phyloP scores from a whole-genome alignment of 1,140 invertebrate species.

The Drosophila leontia region DNA sequence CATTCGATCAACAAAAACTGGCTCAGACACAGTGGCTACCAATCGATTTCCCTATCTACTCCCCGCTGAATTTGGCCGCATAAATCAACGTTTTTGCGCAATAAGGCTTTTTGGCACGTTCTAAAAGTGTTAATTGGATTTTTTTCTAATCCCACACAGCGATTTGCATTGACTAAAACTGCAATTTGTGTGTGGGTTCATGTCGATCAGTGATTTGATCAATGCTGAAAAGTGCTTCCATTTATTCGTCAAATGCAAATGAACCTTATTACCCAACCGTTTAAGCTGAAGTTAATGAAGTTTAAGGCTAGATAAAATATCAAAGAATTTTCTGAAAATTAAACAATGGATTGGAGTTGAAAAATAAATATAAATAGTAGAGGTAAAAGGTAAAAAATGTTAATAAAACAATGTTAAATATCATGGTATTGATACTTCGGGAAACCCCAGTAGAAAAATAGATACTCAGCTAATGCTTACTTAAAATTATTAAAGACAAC shows the following conservation, averaged over 20 bases:
- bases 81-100: conserved; percentile 70
- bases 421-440: neutral
- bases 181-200: conserved; percentile 26
- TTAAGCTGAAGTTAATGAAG: neutral
- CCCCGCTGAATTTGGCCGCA: conserved; percentile 33
- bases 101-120: conserved; percentile 66
- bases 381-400: neutral
- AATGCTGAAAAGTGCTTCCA: conserved; percentile 36
- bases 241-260: conserved; percentile 42
- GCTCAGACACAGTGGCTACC: conserved; percentile 59
- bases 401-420: neutral
- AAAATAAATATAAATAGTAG: neutral
- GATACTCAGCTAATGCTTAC: no score
- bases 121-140: conserved; percentile 67
- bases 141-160: conserved; percentile 30
- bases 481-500: neutral
- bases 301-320: neutral
- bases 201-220: conserved; percentile 47
- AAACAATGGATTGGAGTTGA: neutral
- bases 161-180: conserved; percentile 21
- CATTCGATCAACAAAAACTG: conserved; percentile 31
- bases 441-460: neutral
- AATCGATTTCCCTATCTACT: conserved; percentile 43
- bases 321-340: neutral
- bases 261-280: conserved; percentile 25